A percentile compares a stretch with the other conserved stretches of the same genome.
Evolutionary conservation across 2,113 vertebrate species (phyloP).

Genomic region (Ptilorrhoa leucosticta): DNA sequence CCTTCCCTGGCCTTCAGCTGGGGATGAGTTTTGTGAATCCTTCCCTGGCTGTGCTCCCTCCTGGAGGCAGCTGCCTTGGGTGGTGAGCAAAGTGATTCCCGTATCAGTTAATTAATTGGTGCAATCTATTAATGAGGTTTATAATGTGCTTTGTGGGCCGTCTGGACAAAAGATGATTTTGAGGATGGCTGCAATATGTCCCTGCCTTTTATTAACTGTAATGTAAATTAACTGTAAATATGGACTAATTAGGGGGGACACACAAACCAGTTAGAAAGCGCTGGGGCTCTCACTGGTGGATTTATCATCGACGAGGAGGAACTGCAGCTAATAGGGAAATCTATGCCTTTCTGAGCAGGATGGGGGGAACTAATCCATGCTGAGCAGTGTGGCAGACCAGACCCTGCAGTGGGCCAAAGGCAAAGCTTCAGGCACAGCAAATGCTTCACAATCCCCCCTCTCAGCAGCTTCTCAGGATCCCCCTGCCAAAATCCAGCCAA

Average conservation of each 20-base stretch:
- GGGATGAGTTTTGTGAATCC: not conserved
- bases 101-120: not conserved
- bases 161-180: constrained; percentile 8
- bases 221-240: no score
- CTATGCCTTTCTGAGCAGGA: not conserved
- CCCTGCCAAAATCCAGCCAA: not conserved
- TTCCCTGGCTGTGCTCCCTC: not conserved
- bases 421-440: not conserved
- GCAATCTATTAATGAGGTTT: constrained; percentile 34
- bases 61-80: not conserved
- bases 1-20: not conserved
- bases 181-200: not conserved
- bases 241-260: not conserved
- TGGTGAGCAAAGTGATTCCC: not conserved
- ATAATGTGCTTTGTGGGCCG: not conserved
- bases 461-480: not conserved
- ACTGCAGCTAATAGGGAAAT: not conserved
- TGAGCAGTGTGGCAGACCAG: fast-evolving
- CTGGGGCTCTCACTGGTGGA: not conserved
- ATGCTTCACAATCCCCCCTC: not conserved
- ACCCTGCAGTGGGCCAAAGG: not conserved
- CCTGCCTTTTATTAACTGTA: not conserved
- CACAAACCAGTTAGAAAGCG: not conserved
- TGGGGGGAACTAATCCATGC: fast-evolving
- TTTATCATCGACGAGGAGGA: not conserved